A percentile compares a stretch with the other conserved stretches of the same genome.
Evolutionary conservation across 1,140 invertebrate genomes (phyloP).

Genomic region (Drosophila pseudoobscura): DNA sequence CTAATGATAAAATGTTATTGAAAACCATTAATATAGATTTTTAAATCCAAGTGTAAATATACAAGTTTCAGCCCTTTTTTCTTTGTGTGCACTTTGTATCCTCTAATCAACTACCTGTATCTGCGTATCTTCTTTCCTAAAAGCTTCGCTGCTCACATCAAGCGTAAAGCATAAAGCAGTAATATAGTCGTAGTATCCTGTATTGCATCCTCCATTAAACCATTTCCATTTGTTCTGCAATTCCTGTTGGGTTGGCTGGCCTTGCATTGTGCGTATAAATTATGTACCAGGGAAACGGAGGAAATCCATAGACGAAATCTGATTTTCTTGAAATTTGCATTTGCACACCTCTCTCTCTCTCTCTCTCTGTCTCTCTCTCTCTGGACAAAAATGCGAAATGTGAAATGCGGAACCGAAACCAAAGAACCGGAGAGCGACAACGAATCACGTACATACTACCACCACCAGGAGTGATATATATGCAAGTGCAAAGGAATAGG

Average conservation of each 20-base stretch:
- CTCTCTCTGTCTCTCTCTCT: background rate
- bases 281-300: conserved; percentile 46
- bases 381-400: conserved; percentile 64
- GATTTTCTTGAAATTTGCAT: conserved; percentile 69
- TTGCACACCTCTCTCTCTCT: conserved; percentile 39
- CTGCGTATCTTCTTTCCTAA: background rate
- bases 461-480: conserved; percentile 34
- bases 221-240: conserved; percentile 33
- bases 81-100: too few relatives aligned
- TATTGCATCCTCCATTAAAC: conserved; percentile 42
- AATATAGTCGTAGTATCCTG: conserved; percentile 13
- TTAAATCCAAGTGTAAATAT: too few relatives aligned
- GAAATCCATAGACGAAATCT: conserved; percentile 61
- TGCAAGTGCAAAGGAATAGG: background rate
- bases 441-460: conserved; percentile 61
- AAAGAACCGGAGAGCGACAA: conserved; percentile 45
- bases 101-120: too few relatives aligned
- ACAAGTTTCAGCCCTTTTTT: too few relatives aligned
- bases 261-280: conserved; percentile 68
- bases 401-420: conserved; percentile 43
- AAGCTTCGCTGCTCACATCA: background rate
- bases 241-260: conserved; percentile 41
- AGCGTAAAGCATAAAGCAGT: too few relatives aligned
- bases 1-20: too few relatives aligned
- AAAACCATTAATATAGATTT: too few relatives aligned